Base-by-base conservation (phyloP, 2,888 invertebrate genomes). In the Terebella lapidaria region DNA sequence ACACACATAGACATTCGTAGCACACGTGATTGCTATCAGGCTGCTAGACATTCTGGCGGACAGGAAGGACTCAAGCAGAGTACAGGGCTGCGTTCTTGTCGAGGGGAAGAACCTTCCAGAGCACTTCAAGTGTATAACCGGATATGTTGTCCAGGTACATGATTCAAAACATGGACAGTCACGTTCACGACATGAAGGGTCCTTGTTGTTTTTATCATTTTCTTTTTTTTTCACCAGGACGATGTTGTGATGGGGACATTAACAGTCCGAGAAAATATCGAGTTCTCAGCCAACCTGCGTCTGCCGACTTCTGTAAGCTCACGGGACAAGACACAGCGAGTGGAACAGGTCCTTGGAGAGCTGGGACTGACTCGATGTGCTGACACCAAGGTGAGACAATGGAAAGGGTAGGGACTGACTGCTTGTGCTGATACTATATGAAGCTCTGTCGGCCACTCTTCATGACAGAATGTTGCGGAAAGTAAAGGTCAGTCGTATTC, bases 211-310 rank as follows among this genome's bases (percentile, higher is more conserved):
- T 27, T 35, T 10, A 18, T 35, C 42, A 15, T 35, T 15, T 22
- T 22, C 24, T 54, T 29, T 2, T n/a, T n/a, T n/a, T n/a, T n/a
- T n/a, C n/a, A n/a, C n/a, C 57, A 80, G 78, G 80, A 80, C 70
- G 80, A 80, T 65, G 74, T 78, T 58, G 75, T 80, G 25, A 78
- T 78, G 75, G 79, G 79, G 46, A 79, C 77, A n/a, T 69, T 80
- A 54, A 77, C 77, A 27, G 74, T 80, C 2, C 58, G 74, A 53
- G 78, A 80, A 63, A 80, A 79, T 60, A 71, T 80, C 60, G 64
- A 65, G 61, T 80, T 80, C 64, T 80, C 80, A 29, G 80, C 80
- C 10, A 69, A 73, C 5, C 69, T 80, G 5, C 70, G 80, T 18
- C 69, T 80, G 15, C 74, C 77, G 3, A 58, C 60, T 3, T 26